Evolutionary conservation across 1,140 invertebrate genomes (phyloP).

Genomic region (Drosophila melanica): DNA sequence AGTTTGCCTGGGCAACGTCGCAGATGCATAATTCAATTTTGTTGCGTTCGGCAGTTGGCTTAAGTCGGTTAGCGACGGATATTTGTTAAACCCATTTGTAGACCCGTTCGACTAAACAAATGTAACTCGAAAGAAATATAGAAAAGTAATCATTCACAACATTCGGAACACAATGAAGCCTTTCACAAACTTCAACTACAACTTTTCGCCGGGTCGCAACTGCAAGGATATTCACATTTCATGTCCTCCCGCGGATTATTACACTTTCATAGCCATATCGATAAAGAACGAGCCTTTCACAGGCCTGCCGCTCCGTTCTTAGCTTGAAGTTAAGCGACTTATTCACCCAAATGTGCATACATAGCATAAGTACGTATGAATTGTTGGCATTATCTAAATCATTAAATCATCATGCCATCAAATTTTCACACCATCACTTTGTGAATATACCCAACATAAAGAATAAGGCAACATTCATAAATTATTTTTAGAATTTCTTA

Average conservation of each 20-base stretch:
- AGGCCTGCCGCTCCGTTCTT: conserved; percentile 2
- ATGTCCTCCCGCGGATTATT: conserved; percentile 3
- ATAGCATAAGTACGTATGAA: conserved; percentile 7
- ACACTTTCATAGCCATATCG: conserved; percentile 26
- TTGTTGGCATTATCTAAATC: conserved; percentile 4
- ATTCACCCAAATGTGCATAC: not conserved
- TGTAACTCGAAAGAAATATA: conserved; percentile 9
- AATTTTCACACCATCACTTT: not conserved
- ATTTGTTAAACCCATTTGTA: conserved; percentile 21
- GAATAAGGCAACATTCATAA: no score
- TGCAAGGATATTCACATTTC: conserved; percentile 17
- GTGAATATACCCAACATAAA: conserved; percentile 7
- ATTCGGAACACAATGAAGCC: conserved; percentile 66
- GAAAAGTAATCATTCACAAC: conserved; percentile 4
- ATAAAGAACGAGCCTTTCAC: conserved; percentile 16
- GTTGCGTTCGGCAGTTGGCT: conserved; percentile 34
- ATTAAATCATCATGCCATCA: not conserved
- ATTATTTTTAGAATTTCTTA: no score
- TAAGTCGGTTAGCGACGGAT: conserved; percentile 10
- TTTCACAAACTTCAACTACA: conserved; percentile 76
- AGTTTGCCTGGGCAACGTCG: conserved; percentile 5
- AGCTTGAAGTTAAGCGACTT: conserved; percentile 6
- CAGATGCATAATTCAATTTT: conserved; percentile 33
- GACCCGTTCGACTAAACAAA: conserved; percentile 7
- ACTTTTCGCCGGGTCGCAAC: conserved; percentile 70